Conservation (phyloP, 2,797 vertebrate genomes). For the Hozukius guyotensis region DNA sequence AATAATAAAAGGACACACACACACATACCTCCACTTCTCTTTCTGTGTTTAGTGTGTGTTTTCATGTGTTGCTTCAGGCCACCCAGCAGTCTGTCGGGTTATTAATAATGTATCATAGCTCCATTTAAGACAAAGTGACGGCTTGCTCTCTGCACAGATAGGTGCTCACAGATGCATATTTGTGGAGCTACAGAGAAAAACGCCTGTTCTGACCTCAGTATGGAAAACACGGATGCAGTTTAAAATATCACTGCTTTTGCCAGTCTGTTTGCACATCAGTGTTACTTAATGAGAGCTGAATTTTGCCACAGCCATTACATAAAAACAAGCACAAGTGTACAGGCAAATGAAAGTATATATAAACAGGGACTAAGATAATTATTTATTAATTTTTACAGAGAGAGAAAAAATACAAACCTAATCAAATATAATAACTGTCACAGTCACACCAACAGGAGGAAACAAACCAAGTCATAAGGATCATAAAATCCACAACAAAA, state of each 20-base stretch:
- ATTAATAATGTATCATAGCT: slow-evolving; percentile 12
- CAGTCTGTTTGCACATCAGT: background rate
- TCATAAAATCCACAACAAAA: too few relatives aligned
- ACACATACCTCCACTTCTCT: background rate
- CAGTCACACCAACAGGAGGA: too few relatives aligned
- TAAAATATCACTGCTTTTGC: background rate
- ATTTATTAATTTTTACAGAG: too few relatives aligned
- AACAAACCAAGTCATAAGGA: too few relatives aligned
- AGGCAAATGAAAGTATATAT: too few relatives aligned
- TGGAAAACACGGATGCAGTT: background rate
- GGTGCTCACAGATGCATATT: slow-evolving; percentile 41
- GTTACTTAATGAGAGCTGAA: background rate
- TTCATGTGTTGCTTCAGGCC: slow-evolving; percentile 28
- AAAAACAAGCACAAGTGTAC: too few relatives aligned
- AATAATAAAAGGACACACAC: too few relatives aligned
- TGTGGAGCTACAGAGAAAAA: background rate
- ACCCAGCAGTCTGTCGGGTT: slow-evolving; percentile 55
- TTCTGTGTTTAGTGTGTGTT: background rate
- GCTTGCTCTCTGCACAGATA: background rate
- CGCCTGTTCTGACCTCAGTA: background rate
- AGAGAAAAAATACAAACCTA: too few relatives aligned
- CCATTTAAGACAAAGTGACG: slow-evolving; percentile 5
- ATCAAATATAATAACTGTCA: too few relatives aligned
- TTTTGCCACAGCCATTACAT: too few relatives aligned
- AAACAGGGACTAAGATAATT: too few relatives aligned